These are phyloP conservation scores for Embidobia sp. DNA, from an alignment of 2,888 invertebrate species.

Conservation along the genomic window DNA sequence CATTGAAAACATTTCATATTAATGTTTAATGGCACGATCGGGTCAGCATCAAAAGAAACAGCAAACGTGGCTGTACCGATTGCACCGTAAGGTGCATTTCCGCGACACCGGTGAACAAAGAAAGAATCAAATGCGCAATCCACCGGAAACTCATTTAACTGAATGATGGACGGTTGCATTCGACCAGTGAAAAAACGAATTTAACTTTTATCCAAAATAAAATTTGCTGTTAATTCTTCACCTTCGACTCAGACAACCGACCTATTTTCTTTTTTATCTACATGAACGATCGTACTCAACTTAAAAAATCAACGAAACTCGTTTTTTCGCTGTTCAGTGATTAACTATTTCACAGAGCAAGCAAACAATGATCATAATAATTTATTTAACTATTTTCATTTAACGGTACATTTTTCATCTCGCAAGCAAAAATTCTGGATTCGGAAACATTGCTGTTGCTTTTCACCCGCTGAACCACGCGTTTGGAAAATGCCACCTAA, in stretches of 20 bases:
- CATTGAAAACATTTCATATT: conserved; percentile 3
- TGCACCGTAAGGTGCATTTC: conserved; percentile 1
- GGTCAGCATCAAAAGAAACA: conserved; percentile 24
- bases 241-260: too few relatives aligned
- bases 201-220: too few relatives aligned
- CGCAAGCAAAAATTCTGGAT: neutral
- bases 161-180: neutral
- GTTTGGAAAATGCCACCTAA: conserved; percentile 26
- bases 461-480: conserved; percentile 16
- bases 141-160: neutral
- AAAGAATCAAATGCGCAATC: neutral
- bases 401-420: neutral
- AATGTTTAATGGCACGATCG: conserved; percentile 26
- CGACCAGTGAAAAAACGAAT: conserved; percentile 1
- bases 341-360: conserved; percentile 4
- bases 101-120: neutral
- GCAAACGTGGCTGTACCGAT: conserved; percentile 7
- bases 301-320: too few relatives aligned
- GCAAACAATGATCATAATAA: conserved; percentile 6
- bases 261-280: too few relatives aligned
- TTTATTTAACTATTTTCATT: conserved; percentile 7
- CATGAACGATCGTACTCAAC: too few relatives aligned
- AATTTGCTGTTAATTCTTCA: too few relatives aligned
- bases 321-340: too few relatives aligned
- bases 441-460: conserved; percentile 19